A percentile compares a stretch with the other conserved stretches of the same genome.
These are phyloP conservation scores for Glomeris marginata DNA, from an alignment of 2,888 invertebrate genomes.

Conservation along the genomic window DNA sequence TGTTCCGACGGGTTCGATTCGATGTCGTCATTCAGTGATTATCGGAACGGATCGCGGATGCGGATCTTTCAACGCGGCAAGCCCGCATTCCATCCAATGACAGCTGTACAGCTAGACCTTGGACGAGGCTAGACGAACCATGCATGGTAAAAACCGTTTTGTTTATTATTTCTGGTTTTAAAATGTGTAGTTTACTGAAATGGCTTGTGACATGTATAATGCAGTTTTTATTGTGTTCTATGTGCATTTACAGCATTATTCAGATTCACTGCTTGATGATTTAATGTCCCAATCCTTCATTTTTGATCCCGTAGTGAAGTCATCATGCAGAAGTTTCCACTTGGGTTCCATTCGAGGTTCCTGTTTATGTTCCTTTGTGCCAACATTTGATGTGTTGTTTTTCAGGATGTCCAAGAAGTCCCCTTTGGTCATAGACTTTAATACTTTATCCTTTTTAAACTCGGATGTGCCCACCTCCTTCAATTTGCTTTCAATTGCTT, in stretches of 20 bases:
- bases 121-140: too few species aligned
- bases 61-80: too few species aligned
- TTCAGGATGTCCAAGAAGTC: slow-evolving; percentile 31
- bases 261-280: slow-evolving; percentile 21
- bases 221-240: too few species aligned
- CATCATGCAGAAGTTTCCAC: slow-evolving; percentile 49
- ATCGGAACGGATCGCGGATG: too few species aligned
- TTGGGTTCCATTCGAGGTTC: slow-evolving; percentile 27
- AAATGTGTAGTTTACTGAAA: too few species aligned
- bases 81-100: too few species aligned
- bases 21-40: too few species aligned
- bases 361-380: slow-evolving; percentile 4
- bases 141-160: too few species aligned
- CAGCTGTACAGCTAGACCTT: too few species aligned
- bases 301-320: slow-evolving; percentile 64
- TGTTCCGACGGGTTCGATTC: slow-evolving; percentile 6
- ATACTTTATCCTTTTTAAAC: slow-evolving; percentile 54
- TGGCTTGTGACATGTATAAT: too few species aligned
- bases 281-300: slow-evolving; percentile 86
- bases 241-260: too few species aligned
- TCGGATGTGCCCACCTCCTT: slow-evolving; percentile 46
- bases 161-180: too few species aligned
- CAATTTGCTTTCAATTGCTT: slow-evolving; percentile 52
- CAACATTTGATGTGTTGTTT: slow-evolving; percentile 15
- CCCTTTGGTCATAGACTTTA: slow-evolving; percentile 39